These are phyloP conservation scores for Cladorhizidae sp. DNA, from an alignment of 37 sponge, comb jelly and placozoan species.

Conservation along the genomic window DNA sequence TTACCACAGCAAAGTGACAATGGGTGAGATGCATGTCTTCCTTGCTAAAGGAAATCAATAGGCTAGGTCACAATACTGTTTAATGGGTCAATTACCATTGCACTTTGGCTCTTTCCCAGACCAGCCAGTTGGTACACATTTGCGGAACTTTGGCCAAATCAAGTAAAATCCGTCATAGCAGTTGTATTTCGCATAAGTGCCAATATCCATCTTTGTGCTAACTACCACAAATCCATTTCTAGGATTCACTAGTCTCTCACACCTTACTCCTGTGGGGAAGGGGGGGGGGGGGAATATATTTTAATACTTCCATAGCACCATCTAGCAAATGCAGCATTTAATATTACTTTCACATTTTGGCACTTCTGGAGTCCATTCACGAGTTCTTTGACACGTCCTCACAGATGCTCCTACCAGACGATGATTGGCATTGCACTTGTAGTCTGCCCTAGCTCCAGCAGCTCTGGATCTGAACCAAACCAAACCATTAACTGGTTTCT, in stretches of 20 bases:
- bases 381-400: constrained; percentile 21
- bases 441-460: constrained; percentile 12
- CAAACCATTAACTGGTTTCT: constrained; percentile 13
- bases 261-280: not conserved
- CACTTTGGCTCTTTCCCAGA: constrained; percentile 1
- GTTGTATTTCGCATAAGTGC: constrained; percentile 37
- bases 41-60: too few species aligned
- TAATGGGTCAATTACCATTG: constrained; percentile 17
- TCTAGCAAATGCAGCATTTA: not conserved
- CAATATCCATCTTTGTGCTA: constrained; percentile 7
- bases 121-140: constrained; percentile 53
- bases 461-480: constrained; percentile 22
- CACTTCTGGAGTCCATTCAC: constrained; percentile 42
- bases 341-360: constrained; percentile 45
- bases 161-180: constrained; percentile 56
- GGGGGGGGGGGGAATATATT: not conserved
- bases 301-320: not conserved
- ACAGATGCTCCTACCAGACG: constrained; percentile 9
- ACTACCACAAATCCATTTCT: constrained; percentile 36
- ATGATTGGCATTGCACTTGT: constrained; percentile 32
- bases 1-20: too few species aligned
- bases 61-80: too few species aligned
- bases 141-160: constrained; percentile 4
- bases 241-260: constrained; percentile 17
- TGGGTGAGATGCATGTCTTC: too few species aligned